These are phyloP conservation scores for Paralvinella palmiformis DNA, from an alignment of 1,140 invertebrate genomes.

Conservation along the genomic window DNA sequence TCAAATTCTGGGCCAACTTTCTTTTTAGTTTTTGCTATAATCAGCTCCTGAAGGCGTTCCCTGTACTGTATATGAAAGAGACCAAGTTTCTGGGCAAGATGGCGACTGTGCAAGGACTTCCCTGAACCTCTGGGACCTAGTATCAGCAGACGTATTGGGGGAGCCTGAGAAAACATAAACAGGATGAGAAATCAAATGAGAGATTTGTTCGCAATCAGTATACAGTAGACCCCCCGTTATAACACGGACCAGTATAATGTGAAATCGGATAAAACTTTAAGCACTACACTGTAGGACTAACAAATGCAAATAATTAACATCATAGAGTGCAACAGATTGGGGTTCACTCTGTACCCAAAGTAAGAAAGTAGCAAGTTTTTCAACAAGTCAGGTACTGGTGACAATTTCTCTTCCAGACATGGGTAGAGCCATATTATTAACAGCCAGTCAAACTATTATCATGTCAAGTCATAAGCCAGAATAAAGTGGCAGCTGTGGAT, in stretches of 20 bases:
- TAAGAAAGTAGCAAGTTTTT: no score
- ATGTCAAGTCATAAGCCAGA: no score
- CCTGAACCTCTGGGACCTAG: constrained; percentile 46
- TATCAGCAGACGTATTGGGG: constrained; percentile 42
- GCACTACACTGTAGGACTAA: neutral
- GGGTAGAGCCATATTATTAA: no score
- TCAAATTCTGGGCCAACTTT: constrained; percentile 46
- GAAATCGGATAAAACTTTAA: neutral
- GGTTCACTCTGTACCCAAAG: no score
- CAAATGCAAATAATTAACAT: no score
- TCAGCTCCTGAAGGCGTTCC: constrained; percentile 48
- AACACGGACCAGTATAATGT: neutral
- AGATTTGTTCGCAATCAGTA: neutral
- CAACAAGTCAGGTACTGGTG: no score
- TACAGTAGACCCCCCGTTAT: no score
- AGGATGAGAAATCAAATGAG: neutral
- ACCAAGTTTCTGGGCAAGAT: constrained; percentile 45
- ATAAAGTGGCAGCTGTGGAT: no score
- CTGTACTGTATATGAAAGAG: constrained; percentile 50
- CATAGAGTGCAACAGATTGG: no score
- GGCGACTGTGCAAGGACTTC: constrained; percentile 44
- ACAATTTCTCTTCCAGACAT: no score
- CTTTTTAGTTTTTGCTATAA: constrained; percentile 49
- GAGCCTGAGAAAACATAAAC: constrained; percentile 31
- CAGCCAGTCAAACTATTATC: no score